These are phyloP conservation scores for Drosophila gunungcola DNA, from an alignment of 1,140 invertebrate species.

Conservation along the genomic window DNA sequence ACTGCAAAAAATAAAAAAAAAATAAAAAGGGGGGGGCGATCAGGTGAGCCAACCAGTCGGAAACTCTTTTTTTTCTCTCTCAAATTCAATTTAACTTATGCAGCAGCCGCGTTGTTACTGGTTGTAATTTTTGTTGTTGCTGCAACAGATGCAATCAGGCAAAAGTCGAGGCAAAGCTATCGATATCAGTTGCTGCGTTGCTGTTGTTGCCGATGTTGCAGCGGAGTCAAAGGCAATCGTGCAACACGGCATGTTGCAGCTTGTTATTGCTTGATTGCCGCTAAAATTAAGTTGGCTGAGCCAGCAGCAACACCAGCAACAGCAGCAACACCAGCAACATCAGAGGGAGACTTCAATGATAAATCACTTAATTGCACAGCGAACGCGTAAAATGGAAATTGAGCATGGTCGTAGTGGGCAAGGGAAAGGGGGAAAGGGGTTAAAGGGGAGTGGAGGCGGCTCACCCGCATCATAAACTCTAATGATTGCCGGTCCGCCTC, in stretches of 20 bases:
- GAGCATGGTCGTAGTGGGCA: constrained; percentile 53
- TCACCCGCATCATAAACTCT: constrained; percentile 76
- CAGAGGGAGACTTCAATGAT: constrained; percentile 75
- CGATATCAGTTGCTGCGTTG: constrained; percentile 68
- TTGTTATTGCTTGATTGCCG: constrained; percentile 83
- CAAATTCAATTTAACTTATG: constrained; percentile 79
- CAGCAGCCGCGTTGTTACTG: constrained; percentile 48
- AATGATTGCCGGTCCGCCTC: constrained; percentile 62
- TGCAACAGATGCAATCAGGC: constrained; percentile 80
- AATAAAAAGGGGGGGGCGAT: constrained; percentile 14
- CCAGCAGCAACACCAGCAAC: constrained; percentile 46
- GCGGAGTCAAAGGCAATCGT: constrained; percentile 81
- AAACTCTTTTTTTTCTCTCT: constrained; percentile 45
- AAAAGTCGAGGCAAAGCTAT: constrained; percentile 72
- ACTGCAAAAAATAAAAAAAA: constrained; percentile 6
- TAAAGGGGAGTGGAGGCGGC: constrained; percentile 2
- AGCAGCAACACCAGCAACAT: constrained; percentile 37
- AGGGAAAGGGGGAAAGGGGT: not conserved
- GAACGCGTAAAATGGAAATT: constrained; percentile 82
- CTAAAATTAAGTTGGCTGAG: constrained; percentile 82
- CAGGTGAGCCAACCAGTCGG: constrained; percentile 53
- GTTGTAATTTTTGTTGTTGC: constrained; percentile 70
- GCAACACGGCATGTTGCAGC: constrained; percentile 82
- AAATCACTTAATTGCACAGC: constrained; percentile 81
- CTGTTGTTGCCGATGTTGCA: constrained; percentile 40